phyloP scores from a whole-genome alignment of 2,888 invertebrate species.

The Hypsopygia costalis region DNA sequence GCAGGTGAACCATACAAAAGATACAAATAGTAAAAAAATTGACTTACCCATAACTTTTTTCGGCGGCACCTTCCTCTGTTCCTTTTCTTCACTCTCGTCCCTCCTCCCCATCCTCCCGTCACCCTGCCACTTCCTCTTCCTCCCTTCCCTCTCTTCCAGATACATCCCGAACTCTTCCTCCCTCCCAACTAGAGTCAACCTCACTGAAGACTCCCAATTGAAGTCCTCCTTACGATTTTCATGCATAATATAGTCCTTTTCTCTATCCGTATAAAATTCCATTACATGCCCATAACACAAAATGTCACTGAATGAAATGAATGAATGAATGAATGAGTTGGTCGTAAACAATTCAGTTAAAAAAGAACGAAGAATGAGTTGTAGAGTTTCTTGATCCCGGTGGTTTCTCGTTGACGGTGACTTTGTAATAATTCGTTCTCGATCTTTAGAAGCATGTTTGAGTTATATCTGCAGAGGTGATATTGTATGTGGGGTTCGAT shows the following conservation, averaged over 20 bases:
- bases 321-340: conserved; percentile 30
- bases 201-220: conserved; percentile 64
- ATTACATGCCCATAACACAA: conserved; percentile 46
- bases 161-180: conserved; percentile 67
- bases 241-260: conserved; percentile 58
- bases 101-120: conserved; percentile 55
- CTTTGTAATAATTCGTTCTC: conserved; percentile 89
- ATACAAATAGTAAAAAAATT: background rate
- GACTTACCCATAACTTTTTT: conserved; percentile 72
- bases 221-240: conserved; percentile 59
- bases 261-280: conserved; percentile 46
- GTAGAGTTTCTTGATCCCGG: conserved; percentile 92
- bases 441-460: conserved; percentile 85
- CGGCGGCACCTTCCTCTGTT: conserved; percentile 64
- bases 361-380: conserved; percentile 93
- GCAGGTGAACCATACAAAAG: too few relatives aligned
- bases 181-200: conserved; percentile 48
- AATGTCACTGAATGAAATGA: conserved; percentile 47
- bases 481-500: conserved; percentile 53
- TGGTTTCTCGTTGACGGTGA: conserved; percentile 90
- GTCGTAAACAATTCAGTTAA: conserved; percentile 72
- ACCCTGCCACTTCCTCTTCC: conserved; percentile 71
- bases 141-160: conserved; percentile 60
- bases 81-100: conserved; percentile 60
- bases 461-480: conserved; percentile 47